Evolutionary conservation across 2,113 vertebrate species (phyloP).

Genomic region (Bubalus kerabau): DNA sequence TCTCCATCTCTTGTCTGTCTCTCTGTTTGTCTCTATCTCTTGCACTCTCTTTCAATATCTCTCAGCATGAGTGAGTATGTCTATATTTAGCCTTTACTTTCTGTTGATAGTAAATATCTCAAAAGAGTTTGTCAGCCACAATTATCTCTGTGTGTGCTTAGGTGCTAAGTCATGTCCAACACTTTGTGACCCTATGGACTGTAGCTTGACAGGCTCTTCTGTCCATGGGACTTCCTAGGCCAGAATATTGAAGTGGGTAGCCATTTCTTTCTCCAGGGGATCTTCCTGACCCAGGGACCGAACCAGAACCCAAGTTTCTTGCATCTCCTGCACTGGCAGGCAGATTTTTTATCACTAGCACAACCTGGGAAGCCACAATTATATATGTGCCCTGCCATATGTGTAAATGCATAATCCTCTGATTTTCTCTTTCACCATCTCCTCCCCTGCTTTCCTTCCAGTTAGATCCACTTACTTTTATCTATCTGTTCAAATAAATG

Average conservation of each 20-base stretch:
- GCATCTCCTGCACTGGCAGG: not conserved
- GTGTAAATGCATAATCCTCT: not conserved
- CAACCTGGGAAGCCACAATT: not conserved
- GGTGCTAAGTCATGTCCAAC: not conserved
- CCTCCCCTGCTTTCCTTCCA: not conserved
- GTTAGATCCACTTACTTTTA: not conserved
- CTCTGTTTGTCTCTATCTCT: not conserved
- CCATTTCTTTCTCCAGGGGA: not conserved
- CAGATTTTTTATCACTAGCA: not conserved
- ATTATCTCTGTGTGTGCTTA: not conserved
- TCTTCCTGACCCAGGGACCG: accelerated
- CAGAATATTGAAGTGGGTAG: not conserved
- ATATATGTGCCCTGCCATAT: not conserved
- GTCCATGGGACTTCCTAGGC: not conserved
- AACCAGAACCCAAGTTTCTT: not conserved
- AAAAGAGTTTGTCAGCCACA: not conserved
- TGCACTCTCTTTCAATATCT: not conserved
- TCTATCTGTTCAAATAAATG: not conserved
- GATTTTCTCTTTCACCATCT: not conserved
- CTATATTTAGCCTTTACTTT: not conserved
- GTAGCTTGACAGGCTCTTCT: not conserved
- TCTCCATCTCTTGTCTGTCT: not conserved
- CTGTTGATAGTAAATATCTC: not conserved
- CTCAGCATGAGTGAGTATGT: not conserved
- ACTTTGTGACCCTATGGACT: not conserved